Base-by-base conservation (phyloP, 2,888 invertebrate species). In the Plemyria rubiginata region DNA sequence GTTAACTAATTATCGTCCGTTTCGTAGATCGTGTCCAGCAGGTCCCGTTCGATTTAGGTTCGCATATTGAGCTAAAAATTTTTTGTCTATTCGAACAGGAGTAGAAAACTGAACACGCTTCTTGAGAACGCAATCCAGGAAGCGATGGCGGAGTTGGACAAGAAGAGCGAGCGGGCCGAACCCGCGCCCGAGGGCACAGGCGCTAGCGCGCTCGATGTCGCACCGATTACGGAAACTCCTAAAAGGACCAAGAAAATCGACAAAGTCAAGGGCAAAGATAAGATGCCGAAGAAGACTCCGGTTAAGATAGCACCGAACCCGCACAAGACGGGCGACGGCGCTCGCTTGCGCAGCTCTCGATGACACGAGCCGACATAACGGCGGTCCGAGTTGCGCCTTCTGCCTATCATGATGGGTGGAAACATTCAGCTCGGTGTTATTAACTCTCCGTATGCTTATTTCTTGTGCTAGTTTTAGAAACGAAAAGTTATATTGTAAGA, bases 61-160 rank as follows among this genome's bases (percentile, higher is more conserved):
- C n/a, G n/a, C n/a, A n/a, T n/a, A n/a, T n/a, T 51, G 54, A 45
- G 48, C 50, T 65, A 22, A 70, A 62, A 71, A 66, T 57, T 61
- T 53, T 70, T 64, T 68, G 62, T 71, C 61, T 74, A 72, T 71
- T 72, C 67, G 57, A 56, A 75, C 94, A 98, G 98, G 95, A 97
- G 97, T 94, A 96, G 98, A 94, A 97, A 97, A 96, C 94, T 98
- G 94, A 97, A 97, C 90, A 95, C 96, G 73, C 96, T 97, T 85
- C 94, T 98, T 80, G 98, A 98, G 90, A 96, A 96, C 82, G 98
- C 98, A 60, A 98, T 98, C 81, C 97, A 98, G 93, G 97, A 98
- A 91, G 98, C 98, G 60, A 97, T 98, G 97, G 94, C 95, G 70
- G 97, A 97, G 87, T 91, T 98, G 80, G 98, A 98, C 88, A 95